These are phyloP conservation scores for Calameuta idolon DNA, from an alignment of 2,888 invertebrate species.

Conservation along the genomic window DNA sequence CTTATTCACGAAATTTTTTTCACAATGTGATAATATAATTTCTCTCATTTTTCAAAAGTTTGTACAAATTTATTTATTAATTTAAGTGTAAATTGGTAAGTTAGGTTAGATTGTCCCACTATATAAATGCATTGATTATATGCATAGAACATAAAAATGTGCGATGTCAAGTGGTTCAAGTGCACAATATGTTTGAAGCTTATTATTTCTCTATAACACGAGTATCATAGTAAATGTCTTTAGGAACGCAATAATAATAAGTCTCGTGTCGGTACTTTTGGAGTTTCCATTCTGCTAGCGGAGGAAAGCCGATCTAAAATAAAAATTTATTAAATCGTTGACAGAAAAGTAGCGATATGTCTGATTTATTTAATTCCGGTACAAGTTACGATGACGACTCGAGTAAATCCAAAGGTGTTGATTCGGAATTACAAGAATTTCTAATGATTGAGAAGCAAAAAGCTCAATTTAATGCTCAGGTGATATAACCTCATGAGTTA, in stretches of 20 bases:
- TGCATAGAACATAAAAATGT: not conserved
- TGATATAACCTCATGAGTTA: conserved; percentile 60
- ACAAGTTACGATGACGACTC: conserved; percentile 52
- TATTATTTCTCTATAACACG: not conserved
- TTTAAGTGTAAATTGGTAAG: no score
- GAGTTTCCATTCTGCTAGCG: not conserved
- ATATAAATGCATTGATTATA: not conserved
- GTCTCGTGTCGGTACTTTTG: not conserved
- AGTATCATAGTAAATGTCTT: not conserved
- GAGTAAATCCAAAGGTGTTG: conserved; percentile 66
- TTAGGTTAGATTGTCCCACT: not conserved
- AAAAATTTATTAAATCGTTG: not conserved
- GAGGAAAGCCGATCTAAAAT: not conserved
- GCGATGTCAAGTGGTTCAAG: not conserved
- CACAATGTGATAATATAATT: conserved; percentile 75
- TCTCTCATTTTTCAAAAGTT: conserved; percentile 72
- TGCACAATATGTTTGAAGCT: not conserved
- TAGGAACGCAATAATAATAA: not conserved
- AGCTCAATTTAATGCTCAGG: conserved; percentile 90
- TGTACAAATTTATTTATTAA: not conserved
- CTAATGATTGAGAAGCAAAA: conserved; percentile 88
- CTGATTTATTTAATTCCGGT: conserved; percentile 48
- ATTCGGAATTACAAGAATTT: conserved; percentile 86
- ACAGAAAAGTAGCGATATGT: conserved; percentile 38
- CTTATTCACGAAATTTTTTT: conserved; percentile 77